Percentiles rank a stretch among this genome's conserved stretches.
phyloP scores from a whole-genome alignment of 2,888 invertebrate genomes.

The Tetrapedia diversipes region DNA sequence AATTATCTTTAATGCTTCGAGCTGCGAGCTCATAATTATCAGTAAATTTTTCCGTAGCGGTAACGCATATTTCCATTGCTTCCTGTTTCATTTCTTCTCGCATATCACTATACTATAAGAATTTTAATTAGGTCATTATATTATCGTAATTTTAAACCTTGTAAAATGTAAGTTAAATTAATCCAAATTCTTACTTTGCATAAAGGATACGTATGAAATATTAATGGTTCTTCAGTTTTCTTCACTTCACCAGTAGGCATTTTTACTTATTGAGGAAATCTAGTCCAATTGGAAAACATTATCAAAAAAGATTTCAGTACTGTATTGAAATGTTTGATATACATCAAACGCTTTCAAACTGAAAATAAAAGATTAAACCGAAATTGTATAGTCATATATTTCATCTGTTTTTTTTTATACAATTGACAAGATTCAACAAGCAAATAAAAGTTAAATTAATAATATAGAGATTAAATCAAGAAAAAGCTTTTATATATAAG shows the following conservation, averaged over 20 bases:
- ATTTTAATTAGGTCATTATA: not conserved
- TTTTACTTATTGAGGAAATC: conserved; percentile 26
- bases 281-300: not conserved
- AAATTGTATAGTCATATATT: not conserved
- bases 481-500: not conserved
- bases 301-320: not conserved
- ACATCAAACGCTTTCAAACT: not conserved
- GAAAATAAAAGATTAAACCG: not conserved
- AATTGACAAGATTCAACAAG: not conserved
- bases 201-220: conserved; percentile 92
- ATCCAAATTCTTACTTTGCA: conserved; percentile 87
- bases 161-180: not conserved
- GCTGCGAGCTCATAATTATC: conserved; percentile 93
- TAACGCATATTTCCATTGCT: conserved; percentile 94
- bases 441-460: not conserved
- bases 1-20: conserved; percentile 95
- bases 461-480: not conserved
- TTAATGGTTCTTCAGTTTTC: conserved; percentile 82
- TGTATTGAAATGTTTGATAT: not conserved
- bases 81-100: conserved; percentile 95
- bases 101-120: conserved; percentile 87
- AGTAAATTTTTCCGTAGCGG: conserved; percentile 96
- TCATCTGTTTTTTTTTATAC: conserved; percentile 39
- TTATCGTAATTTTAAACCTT: not conserved
- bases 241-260: conserved; percentile 84